phyloP scores from a whole-genome alignment of 2,113 vertebrate genomes.

The Helogale parvula region DNA sequence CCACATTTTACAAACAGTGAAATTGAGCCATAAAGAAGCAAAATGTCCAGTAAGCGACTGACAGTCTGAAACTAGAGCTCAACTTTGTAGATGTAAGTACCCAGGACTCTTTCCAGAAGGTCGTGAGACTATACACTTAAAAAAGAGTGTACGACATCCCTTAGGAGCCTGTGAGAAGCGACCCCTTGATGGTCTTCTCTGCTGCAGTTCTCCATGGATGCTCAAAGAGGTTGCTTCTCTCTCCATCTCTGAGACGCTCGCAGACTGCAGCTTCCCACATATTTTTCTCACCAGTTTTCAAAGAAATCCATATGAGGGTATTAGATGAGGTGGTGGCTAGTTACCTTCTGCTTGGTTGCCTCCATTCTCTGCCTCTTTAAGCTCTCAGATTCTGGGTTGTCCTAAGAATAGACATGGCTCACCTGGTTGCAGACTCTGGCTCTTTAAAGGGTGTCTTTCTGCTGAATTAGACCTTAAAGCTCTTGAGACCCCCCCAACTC shows the following conservation, averaged over 20 bases:
- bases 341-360: not conserved
- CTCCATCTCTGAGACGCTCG: not conserved
- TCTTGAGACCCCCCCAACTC: not conserved
- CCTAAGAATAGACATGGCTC: not conserved
- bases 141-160: not conserved
- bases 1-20: conserved; percentile 72
- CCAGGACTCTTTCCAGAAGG: not conserved
- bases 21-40: conserved; percentile 42
- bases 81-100: not conserved
- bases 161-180: not conserved
- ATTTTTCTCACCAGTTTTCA: not conserved
- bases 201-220: not conserved
- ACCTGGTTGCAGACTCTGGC: not conserved
- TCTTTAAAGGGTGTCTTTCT: not conserved
- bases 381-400: not conserved
- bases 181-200: not conserved
- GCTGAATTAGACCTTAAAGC: not conserved
- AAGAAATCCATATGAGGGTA: not conserved
- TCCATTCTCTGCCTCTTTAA: not conserved
- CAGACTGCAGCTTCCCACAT: not conserved
- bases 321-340: not conserved
- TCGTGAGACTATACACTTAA: not conserved
- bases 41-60: not conserved
- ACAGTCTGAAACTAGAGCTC: not conserved
- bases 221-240: not conserved